A percentile compares a stretch with the other conserved stretches of the same genome.
Evolutionary conservation across 2,888 invertebrate genomes (phyloP).

Genomic region (Rutpela maculata): DNA sequence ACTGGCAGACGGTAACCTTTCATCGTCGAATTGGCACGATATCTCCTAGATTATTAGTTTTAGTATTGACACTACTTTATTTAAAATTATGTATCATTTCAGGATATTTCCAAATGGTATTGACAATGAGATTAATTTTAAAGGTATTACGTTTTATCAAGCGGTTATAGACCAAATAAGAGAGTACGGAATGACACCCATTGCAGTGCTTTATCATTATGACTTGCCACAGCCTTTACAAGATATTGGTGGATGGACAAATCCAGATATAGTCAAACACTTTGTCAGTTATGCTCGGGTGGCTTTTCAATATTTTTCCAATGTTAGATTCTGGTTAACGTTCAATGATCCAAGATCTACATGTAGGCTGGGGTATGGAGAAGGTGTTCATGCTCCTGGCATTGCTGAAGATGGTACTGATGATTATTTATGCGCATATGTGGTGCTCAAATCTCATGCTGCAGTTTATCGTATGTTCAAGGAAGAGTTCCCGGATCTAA

Average conservation of each 20-base stretch:
- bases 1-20: too few relatives aligned
- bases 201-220: conserved; percentile 71
- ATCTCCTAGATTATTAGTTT: too few relatives aligned
- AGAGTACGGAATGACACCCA: conserved; percentile 41
- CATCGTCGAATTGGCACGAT: too few relatives aligned
- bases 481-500: conserved; percentile 6
- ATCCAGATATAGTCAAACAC: conserved; percentile 78
- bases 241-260: conserved; percentile 79
- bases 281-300: conserved; percentile 78
- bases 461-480: conserved; percentile 73
- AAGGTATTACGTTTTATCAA: conserved; percentile 62
- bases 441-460: conserved; percentile 80
- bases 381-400: conserved; percentile 73
- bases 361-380: conserved; percentile 67
- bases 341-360: conserved; percentile 74
- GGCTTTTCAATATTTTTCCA: conserved; percentile 76
- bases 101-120: conserved; percentile 77
- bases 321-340: conserved; percentile 75
- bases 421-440: conserved; percentile 79
- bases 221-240: conserved; percentile 77
- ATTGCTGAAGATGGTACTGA: conserved; percentile 74
- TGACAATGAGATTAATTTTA: conserved; percentile 73
- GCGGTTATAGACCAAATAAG: conserved; percentile 45
- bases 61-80: too few relatives aligned
- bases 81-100: not conserved